Evolutionary conservation across 1,140 invertebrate species (phyloP).

Genomic region (Hyposmocoma kahamanoa): DNA sequence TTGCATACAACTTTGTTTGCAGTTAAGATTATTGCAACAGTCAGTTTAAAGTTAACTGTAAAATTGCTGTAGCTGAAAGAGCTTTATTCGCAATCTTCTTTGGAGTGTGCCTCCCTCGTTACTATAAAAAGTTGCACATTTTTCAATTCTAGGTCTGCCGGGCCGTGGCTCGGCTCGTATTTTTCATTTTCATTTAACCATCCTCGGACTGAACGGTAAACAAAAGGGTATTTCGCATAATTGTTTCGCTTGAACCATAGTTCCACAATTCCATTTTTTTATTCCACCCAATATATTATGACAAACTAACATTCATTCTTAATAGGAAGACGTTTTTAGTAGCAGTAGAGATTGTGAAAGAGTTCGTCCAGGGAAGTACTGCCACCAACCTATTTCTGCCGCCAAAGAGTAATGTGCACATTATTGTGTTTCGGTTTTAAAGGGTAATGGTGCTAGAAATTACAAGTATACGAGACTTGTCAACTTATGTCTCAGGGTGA

Average conservation of each 20-base stretch:
- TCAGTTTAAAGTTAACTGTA: conserved; percentile 7
- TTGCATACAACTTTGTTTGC: not conserved
- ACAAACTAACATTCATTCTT: too few relatives aligned
- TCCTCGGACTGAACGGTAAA: conserved; percentile 32
- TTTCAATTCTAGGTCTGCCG: conserved; percentile 40
- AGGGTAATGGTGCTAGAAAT: too few relatives aligned
- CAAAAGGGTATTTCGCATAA: conserved; percentile 48
- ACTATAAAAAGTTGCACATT: conserved; percentile 44
- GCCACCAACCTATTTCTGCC: too few relatives aligned
- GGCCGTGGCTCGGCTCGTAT: conserved; percentile 30
- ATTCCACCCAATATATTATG: too few relatives aligned
- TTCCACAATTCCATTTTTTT: too few relatives aligned
- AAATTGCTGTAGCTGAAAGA: conserved; percentile 13
- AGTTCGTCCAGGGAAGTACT: too few relatives aligned
- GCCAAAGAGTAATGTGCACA: too few relatives aligned
- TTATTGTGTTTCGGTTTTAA: too few relatives aligned
- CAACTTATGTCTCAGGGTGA: too few relatives aligned
- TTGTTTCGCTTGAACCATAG: conserved; percentile 31
- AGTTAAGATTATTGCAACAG: not conserved
- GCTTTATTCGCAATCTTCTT: conserved; percentile 30
- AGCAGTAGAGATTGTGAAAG: too few relatives aligned
- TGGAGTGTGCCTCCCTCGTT: conserved; percentile 16
- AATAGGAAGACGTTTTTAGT: too few relatives aligned
- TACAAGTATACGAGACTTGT: too few relatives aligned
- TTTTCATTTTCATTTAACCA: conserved; percentile 52